phyloP scores from a whole-genome alignment of 2,113 vertebrate genomes.

The Nicator chloris region DNA sequence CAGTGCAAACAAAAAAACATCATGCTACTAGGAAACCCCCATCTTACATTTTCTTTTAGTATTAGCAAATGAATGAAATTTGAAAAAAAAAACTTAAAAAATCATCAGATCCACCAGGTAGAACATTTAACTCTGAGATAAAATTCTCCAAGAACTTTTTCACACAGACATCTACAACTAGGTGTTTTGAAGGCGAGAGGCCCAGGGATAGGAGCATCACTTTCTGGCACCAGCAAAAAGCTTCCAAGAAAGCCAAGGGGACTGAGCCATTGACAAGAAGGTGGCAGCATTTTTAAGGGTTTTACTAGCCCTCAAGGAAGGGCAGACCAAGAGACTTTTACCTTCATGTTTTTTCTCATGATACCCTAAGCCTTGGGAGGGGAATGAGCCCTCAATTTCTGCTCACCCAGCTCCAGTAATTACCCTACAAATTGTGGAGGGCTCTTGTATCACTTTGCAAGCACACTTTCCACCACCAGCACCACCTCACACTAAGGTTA shows the following conservation, averaged over 20 bases:
- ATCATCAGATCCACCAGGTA: not conserved
- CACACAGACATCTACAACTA: not conserved
- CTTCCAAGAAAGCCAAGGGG: not conserved
- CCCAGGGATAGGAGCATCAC: not conserved
- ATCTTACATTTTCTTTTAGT: not conserved
- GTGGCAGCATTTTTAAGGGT: not conserved
- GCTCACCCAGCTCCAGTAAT: not conserved
- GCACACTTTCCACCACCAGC: not conserved
- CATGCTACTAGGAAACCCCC: not conserved
- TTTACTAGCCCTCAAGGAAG: not conserved
- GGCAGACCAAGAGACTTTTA: not conserved
- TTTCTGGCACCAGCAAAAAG: not conserved
- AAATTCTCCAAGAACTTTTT: not conserved
- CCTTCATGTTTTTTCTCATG: not conserved
- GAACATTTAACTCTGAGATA: not conserved
- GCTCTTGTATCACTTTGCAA: not conserved
- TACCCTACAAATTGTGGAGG: not conserved
- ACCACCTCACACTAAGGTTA: not conserved
- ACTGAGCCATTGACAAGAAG: not conserved
- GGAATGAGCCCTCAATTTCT: not conserved
- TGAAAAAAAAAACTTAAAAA: rapidly evolving
- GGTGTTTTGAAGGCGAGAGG: not conserved
- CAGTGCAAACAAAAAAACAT: not conserved
- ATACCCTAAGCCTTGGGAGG: not conserved
- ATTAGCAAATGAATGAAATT: not conserved